A percentile compares a stretch with the other conserved stretches of the same genome.
These are phyloP conservation scores for Genyomyrus donnyi DNA, from an alignment of 2,113 vertebrate genomes.

Conservation along the genomic window DNA sequence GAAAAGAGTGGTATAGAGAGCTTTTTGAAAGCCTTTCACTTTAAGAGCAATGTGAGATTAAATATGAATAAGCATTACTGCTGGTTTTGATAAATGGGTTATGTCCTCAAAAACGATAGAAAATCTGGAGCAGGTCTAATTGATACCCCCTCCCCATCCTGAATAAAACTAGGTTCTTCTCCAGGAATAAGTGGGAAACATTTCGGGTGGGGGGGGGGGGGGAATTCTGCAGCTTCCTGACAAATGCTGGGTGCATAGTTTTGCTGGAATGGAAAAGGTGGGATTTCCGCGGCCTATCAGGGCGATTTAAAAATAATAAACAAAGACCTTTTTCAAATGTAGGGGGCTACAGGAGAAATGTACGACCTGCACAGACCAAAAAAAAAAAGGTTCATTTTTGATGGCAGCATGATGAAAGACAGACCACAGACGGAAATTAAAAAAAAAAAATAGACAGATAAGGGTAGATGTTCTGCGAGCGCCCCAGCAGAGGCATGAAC, in stretches of 20 bases:
- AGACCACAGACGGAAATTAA: slow-evolving; percentile 6
- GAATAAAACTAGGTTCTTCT: background rate
- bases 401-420: background rate
- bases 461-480: background rate
- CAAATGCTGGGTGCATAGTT: background rate
- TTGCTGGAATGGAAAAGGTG: background rate
- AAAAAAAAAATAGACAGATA: background rate
- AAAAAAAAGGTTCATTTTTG: background rate
- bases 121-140: background rate
- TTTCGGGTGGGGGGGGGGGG: background rate
- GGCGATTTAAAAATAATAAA: background rate
- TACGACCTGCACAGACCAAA: background rate
- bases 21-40: background rate
- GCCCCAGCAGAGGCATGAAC: background rate
- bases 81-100: background rate
- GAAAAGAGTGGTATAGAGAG: background rate
- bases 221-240: background rate
- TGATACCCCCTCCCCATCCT: background rate
- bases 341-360: background rate
- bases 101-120: background rate
- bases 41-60: background rate
- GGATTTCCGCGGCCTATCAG: background rate
- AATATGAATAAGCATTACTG: background rate
- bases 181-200: background rate
- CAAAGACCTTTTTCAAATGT: background rate